Evolutionary conservation across 2,113 vertebrate species (phyloP).

Genomic region (Cyanoderma ruficeps): DNA sequence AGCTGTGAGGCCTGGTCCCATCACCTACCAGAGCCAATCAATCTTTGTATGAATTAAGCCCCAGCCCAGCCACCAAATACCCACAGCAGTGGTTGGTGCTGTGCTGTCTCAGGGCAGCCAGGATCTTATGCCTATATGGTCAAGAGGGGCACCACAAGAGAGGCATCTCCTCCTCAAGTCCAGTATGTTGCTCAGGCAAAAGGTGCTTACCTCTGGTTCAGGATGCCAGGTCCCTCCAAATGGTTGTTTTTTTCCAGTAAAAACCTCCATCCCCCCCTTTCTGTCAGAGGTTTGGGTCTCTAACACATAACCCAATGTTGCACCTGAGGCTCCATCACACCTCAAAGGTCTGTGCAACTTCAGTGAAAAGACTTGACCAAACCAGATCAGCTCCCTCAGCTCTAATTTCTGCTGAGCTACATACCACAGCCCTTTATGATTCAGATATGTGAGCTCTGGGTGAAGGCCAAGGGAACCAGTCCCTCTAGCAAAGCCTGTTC

Average conservation of each 20-base stretch:
- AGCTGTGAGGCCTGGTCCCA: not conserved
- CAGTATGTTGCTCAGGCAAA: not conserved
- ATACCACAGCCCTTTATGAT: not conserved
- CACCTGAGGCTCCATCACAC: not conserved
- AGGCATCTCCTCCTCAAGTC: not conserved
- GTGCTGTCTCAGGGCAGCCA: not conserved
- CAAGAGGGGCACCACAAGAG: not conserved
- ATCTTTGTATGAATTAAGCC: not conserved
- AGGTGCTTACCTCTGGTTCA: not conserved
- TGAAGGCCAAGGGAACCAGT: not conserved
- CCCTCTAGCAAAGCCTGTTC: constrained; percentile 52
- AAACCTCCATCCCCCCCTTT: not conserved
- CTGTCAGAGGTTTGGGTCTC: not conserved
- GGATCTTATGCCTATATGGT: rapidly evolving
- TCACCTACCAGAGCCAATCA: not conserved
- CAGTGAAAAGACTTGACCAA: not conserved
- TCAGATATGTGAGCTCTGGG: not conserved
- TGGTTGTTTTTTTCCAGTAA: rapidly evolving
- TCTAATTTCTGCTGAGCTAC: constrained; percentile 10
- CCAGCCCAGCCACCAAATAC: not conserved
- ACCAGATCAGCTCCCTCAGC: not conserved
- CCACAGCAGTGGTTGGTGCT: not conserved
- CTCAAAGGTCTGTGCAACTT: not conserved
- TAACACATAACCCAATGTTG: rapidly evolving
- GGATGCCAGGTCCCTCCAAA: not conserved